phyloP scores from a whole-genome alignment of 2,797 vertebrate genomes.

The Chlorospingus flavigularis region DNA sequence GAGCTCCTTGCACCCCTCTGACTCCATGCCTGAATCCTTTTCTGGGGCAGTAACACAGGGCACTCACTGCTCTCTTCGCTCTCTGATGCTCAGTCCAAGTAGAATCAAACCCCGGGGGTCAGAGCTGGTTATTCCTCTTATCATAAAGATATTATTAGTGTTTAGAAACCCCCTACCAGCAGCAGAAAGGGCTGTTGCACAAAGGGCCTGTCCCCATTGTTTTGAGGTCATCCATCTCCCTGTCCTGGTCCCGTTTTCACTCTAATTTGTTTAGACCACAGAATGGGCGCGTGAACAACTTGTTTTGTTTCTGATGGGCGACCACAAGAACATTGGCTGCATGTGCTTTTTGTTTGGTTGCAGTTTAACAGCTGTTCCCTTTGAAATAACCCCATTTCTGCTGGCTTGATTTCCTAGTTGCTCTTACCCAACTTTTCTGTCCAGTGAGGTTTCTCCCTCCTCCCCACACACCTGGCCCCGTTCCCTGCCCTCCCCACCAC shows the following conservation, averaged over 20 bases:
- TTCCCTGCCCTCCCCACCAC: constrained; percentile 14
- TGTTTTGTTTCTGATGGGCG: neutral
- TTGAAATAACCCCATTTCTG: constrained; percentile 61
- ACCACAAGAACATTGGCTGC: constrained; percentile 47
- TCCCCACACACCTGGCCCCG: constrained; percentile 25
- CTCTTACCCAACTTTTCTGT: constrained; percentile 36
- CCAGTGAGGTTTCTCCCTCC: constrained; percentile 26
- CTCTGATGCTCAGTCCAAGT: neutral
- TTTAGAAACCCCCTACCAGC: neutral
- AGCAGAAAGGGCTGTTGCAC: constrained; percentile 1
- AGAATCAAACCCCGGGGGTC: neutral
- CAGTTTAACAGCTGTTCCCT: constrained; percentile 63
- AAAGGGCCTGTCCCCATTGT: constrained; percentile 22
- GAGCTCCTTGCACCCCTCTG: neutral
- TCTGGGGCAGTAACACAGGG: neutral
- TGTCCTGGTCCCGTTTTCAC: constrained; percentile 16
- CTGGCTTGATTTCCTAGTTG: constrained; percentile 46
- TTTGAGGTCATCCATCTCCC: constrained; percentile 40
- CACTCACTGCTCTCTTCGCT: neutral
- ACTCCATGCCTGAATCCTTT: neutral
- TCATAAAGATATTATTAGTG: neutral
- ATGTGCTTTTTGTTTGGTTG: constrained; percentile 51
- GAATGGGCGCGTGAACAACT: constrained; percentile 17
- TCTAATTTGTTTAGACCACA: constrained; percentile 59
- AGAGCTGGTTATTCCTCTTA: neutral